These are phyloP conservation scores for Malthinus seriepunctatus DNA, from an alignment of 2,888 invertebrate species.

Conservation along the genomic window DNA sequence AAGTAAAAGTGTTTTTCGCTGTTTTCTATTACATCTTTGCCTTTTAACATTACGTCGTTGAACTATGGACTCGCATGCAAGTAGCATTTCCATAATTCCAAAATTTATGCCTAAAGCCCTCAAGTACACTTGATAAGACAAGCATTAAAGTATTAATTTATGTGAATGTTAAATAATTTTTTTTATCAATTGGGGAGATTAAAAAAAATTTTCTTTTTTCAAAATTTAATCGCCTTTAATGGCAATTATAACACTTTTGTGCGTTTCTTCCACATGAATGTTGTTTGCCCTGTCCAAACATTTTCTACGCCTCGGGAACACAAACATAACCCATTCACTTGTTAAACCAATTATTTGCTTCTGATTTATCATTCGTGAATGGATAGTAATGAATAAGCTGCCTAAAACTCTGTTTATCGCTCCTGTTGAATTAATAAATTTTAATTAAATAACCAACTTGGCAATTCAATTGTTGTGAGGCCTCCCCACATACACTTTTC, in stretches of 20 bases:
- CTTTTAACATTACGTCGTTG: neutral
- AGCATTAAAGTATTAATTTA: too few species aligned
- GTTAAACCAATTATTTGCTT: conserved; percentile 42
- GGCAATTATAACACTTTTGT: conserved; percentile 1
- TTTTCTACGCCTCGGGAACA: conserved; percentile 2
- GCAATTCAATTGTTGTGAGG: too few species aligned
- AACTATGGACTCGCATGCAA: neutral
- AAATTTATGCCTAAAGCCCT: neutral
- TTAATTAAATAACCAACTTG: conserved; percentile 25
- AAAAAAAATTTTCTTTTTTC: neutral
- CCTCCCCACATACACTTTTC: too few species aligned
- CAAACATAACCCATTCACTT: conserved; percentile 28
- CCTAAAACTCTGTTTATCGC: conserved; percentile 26
- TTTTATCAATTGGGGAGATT: conserved; percentile 1
- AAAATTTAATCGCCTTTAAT: neutral
- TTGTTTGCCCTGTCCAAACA: conserved; percentile 20
- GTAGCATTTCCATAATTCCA: conserved; percentile 5
- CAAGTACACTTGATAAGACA: neutral
- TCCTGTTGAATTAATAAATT: conserved; percentile 28
- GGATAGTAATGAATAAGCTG: conserved; percentile 40
- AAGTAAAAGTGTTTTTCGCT: conserved; percentile 26
- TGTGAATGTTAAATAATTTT: neutral
- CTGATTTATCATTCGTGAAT: conserved; percentile 43
- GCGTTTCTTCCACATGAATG: neutral
- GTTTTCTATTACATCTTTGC: conserved; percentile 12